Conservation (phyloP, 2,888 invertebrate genomes). For the Pristionchus entomophagus region DNA sequence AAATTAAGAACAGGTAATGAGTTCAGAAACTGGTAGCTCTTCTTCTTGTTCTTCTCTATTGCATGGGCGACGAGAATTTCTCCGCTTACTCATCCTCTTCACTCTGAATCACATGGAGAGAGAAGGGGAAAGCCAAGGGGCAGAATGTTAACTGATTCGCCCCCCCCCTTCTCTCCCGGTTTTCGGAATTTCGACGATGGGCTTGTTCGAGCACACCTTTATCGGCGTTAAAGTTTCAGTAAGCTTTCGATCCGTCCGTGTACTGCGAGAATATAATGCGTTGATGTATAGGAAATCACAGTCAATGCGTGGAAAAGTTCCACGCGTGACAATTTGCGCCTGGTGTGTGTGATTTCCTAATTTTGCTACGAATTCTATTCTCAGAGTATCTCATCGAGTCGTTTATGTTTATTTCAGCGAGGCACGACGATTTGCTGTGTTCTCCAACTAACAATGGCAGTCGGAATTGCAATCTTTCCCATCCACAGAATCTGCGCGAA, state of each 20-base stretch:
- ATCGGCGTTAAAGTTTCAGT: background rate
- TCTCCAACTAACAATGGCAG: background rate
- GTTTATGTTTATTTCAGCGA: background rate
- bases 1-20: too few relatives aligned
- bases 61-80: background rate
- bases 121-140: background rate
- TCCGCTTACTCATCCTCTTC: background rate
- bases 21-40: too few relatives aligned
- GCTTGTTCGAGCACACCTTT: constrained; percentile 2
- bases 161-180: background rate
- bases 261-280: too few relatives aligned
- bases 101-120: background rate
- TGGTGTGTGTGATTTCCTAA: too few relatives aligned
- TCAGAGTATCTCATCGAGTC: too few relatives aligned
- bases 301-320: too few relatives aligned
- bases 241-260: background rate
- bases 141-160: constrained; percentile 40
- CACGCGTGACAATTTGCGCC: too few relatives aligned
- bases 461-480: background rate
- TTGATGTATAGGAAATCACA: too few relatives aligned
- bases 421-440: background rate
- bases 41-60: too few relatives aligned
- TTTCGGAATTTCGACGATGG: background rate
- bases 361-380: too few relatives aligned
- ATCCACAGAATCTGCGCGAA: background rate